Conservation (phyloP, 2,113 vertebrate species). For the Forbesichthys papilliferus region DNA sequence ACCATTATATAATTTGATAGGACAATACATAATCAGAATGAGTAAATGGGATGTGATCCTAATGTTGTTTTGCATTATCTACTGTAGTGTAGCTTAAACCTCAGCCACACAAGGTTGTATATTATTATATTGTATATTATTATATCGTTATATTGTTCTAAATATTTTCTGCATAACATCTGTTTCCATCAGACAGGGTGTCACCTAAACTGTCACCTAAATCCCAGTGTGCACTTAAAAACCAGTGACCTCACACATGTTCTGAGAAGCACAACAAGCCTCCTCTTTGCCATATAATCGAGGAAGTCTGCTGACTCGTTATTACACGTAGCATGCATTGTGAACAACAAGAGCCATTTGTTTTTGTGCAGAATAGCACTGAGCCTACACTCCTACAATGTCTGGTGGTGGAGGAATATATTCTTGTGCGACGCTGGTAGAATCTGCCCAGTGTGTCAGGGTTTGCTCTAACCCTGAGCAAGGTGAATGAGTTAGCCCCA, state of each 20-base stretch:
- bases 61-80: background rate
- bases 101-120: constrained; percentile 17
- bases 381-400: constrained; percentile 33
- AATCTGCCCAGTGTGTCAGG: constrained; percentile 51
- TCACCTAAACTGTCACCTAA: too few relatives aligned
- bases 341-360: constrained; percentile 16
- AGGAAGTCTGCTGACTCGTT: constrained; percentile 28
- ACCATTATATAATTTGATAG: constrained; percentile 49
- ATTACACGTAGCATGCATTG: constrained; percentile 6
- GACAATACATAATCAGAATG: constrained; percentile 32
- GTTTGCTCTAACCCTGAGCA: constrained; percentile 28
- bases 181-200: background rate
- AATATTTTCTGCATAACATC: background rate
- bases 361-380: constrained; percentile 43
- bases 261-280: constrained; percentile 39
- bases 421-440: constrained; percentile 47
- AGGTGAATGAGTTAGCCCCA: constrained; percentile 16
- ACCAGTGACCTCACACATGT: constrained; percentile 29
- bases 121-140: too few relatives aligned
- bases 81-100: background rate
- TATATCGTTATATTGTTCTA: background rate
- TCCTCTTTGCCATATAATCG: constrained; percentile 3
- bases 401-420: constrained; percentile 38
- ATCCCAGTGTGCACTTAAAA: constrained; percentile 45
- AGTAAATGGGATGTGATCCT: background rate